Conservation (phyloP, 2,797 vertebrate species). For the Crocidura indochinensis region DNA sequence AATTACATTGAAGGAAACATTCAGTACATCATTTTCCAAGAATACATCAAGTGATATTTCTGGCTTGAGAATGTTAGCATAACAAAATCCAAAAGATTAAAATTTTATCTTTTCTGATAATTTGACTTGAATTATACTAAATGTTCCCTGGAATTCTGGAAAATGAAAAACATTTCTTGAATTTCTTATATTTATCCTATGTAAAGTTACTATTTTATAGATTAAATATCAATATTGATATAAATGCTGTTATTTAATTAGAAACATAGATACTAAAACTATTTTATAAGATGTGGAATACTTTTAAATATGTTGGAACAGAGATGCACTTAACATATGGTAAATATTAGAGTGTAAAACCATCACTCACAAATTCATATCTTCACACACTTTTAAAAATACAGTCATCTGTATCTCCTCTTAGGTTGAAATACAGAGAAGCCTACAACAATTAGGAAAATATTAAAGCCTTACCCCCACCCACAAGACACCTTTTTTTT, state of each 20-base stretch:
- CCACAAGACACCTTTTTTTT: no score
- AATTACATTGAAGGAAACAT: background rate
- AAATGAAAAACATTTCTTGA: slow-evolving; percentile 37
- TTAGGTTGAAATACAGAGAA: slow-evolving; percentile 57
- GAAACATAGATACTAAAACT: slow-evolving; percentile 25
- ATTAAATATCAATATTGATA: slow-evolving; percentile 42
- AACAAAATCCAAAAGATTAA: slow-evolving; percentile 52
- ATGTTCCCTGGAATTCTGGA: background rate
- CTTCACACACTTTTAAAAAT: slow-evolving; percentile 36
- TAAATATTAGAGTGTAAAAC: slow-evolving; percentile 64
- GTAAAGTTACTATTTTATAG: slow-evolving; percentile 40
- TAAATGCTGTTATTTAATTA: slow-evolving; percentile 49
- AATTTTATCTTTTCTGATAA: slow-evolving; percentile 54
- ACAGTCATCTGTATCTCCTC: slow-evolving; percentile 54
- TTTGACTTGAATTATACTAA: background rate
- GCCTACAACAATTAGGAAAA: no score
- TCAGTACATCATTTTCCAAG: slow-evolving; percentile 8
- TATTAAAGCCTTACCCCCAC: background rate
- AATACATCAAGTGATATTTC: background rate
- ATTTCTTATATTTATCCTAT: slow-evolving; percentile 7
- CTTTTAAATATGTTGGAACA: slow-evolving; percentile 43
- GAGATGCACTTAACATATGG: slow-evolving; percentile 48
- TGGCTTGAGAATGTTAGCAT: background rate
- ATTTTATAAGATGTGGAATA: slow-evolving; percentile 29
- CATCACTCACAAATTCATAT: slow-evolving; percentile 37